Evolutionary conservation across 2,797 vertebrate species (phyloP), one percentile per base, ranked within the genome.

Genomic region (Micromesistius poutassou): DNA sequence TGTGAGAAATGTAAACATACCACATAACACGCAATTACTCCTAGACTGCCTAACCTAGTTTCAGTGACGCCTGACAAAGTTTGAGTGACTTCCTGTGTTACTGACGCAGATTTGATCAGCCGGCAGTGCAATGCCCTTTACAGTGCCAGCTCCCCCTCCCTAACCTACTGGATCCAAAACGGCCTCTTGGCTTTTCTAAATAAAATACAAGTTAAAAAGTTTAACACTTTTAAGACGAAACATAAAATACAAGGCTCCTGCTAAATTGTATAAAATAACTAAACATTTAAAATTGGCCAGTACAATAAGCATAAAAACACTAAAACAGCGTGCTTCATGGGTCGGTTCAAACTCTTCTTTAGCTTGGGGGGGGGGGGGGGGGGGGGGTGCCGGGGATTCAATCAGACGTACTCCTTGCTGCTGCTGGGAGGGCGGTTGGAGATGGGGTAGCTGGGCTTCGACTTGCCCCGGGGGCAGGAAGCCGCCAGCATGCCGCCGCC

Each of bases 381-480:
- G 28, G n/a, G 28, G 4, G 28, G 28, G 13, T 30, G 2, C 9
- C 66, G 12, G 68, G 77, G 79, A 75, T 71, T 78, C n/a, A 22
- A 36, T 95, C 91, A 97, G 79, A 97, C 96, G 0, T 96, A 97
- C 9, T 97, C 96, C 87, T 94, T 96, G 91, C 66, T 83, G 83
- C 85, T 92, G 84, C 93, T 94, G 13, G 93, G 84, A 4, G 94
- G 85, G 80, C 90, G 78, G 30, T 79, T 87, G 82, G 91, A 88
- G 73, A 91, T 93, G 75, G 94, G 93, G 31, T 95, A 95, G 19
- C 79, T 93, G 0, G 91, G 77, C 30, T 78, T 1, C 0, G 88
- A 0, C 72, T 78, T 90, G 0, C 70, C 78, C 78, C 74, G 85
- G 0, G 95, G 94, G 75, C 96, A 97, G 7, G 96, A 95, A 0